Base-by-base conservation (phyloP, 2,888 invertebrate genomes). In the Conus canariensis region DNA sequence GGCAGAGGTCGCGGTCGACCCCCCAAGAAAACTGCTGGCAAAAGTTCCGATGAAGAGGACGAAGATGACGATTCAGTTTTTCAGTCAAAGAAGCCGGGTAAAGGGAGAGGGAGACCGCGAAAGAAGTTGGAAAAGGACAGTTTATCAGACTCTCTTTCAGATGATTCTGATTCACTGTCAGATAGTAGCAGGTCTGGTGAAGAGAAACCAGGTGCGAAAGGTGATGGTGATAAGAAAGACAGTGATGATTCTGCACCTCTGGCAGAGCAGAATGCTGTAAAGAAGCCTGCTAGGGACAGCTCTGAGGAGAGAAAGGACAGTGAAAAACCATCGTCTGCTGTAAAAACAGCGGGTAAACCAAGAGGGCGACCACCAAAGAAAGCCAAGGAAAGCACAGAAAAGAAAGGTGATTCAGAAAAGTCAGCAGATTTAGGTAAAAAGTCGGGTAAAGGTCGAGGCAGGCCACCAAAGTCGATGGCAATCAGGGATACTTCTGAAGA, bases 341-440 rank as follows among this genome's bases (percentile, higher is more conserved):
- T 4, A 19, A 82, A 82, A 56, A 45, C 56, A 45, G 6, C 56
- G 6, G 80, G 80, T 2, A 83, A 58, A 56, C 82, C 82, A 56
- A 83, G 58, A 58, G 82, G 82, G 19, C 82, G 58, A 58, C 82
- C 82, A 2, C 82, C 82, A 22, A 83, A 83, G 58, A 83, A 83
- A 58, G 58, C 56, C 58, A 56, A 83, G 82, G 56, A 56, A 14
- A 56, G 12, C 45, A 25, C 74, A 45, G 64, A 80, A 25, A 25
- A 22, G 56, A 83, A 19, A 58, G 58, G 58, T 7, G 82, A 58
- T 19, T 56, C 22, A 58, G 56, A 56, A 58, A 25, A 22, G 10
- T 58, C 82, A 2, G 56, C 82, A 22, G 22, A 7, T 6, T 2
- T 19, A 0, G 58, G 6, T 8, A 83, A 83, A 58, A 25, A 25